Base-by-base conservation (phyloP, 2,797 vertebrate species). In the Helostoma temminkii region DNA sequence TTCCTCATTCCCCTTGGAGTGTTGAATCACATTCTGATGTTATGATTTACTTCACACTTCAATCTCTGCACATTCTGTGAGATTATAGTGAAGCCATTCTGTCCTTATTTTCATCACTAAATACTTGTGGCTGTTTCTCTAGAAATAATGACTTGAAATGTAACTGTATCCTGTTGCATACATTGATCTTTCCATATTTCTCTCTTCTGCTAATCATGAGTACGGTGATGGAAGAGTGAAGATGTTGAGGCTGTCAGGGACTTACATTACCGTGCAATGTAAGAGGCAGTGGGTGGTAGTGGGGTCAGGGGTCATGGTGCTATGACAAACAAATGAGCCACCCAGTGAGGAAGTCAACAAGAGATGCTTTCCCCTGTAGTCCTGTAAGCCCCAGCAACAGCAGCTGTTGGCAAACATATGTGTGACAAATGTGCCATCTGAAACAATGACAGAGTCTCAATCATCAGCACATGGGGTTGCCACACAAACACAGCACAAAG, bases 371-470 rank as follows among this genome's bases (percentile, higher is more conserved):
- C 80, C 83, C 66, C 52, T 53, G 62, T 63, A 69, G 68, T 25
- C 19, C 49, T 47, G 28, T 42, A 32, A 60, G 42, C 66, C 83
- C 54, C 72, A 70, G 90, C 82, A 90, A 91, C 88, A 84, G 71
- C 74, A 68, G 67, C 88, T 74, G 78, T 80, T 82, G 86, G 85
- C 80, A 92, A 88, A 91, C 91, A 92, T 90, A 81, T 92, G 91
- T 86, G 84, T 70, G 79, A 90, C 87, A 93, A 93, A 93, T 90
- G 87, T 89, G 81, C 82, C 80, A 77, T 86, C 81, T 78, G 82
- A 83, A 67, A 75, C 87, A 85, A 77, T 86, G 81, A 77, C 84
- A 63, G 79, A 28, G 65, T 72, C 83, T 86, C 85, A 82, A 79
- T 86, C 84, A 72, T 76, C 85, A 79, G 74, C 78, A 86, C 83